Evolutionary conservation across 2,888 invertebrate genomes (phyloP).

Genomic region (Megastigmus dorsalis): DNA sequence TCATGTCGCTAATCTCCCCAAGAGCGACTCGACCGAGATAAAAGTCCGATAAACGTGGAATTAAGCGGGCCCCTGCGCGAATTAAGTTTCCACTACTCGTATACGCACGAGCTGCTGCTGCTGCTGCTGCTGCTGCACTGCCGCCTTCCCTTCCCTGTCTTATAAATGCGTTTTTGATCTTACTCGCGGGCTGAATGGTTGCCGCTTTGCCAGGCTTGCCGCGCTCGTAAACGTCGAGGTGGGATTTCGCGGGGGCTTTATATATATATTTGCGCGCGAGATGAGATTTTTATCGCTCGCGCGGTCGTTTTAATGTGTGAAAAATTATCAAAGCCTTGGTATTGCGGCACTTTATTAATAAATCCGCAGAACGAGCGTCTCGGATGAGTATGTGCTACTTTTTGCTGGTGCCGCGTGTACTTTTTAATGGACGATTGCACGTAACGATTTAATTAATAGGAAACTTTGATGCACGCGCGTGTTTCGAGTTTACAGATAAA

Average conservation of each 20-base stretch:
- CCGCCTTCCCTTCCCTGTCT: too few relatives aligned
- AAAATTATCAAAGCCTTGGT: constrained; percentile 29
- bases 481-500: too few relatives aligned
- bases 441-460: too few relatives aligned
- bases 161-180: constrained; percentile 17
- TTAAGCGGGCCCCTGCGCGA: constrained; percentile 15
- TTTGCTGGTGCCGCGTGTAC: too few relatives aligned
- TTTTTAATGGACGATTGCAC: too few relatives aligned
- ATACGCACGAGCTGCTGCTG: background rate
- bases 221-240: constrained; percentile 6
- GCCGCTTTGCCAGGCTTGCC: background rate
- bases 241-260: background rate
- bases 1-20: constrained; percentile 43
- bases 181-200: background rate
- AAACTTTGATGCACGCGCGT: too few relatives aligned
- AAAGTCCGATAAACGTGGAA: constrained; percentile 40
- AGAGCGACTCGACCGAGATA: constrained; percentile 25
- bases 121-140: too few relatives aligned
- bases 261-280: background rate
- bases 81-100: constrained; percentile 49
- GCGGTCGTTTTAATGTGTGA: constrained; percentile 6
- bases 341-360: too few relatives aligned
- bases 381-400: too few relatives aligned
- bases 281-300: constrained; percentile 28
- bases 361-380: too few relatives aligned